Evolutionary conservation across 2,797 vertebrate genomes (phyloP), one percentile per base, ranked within the genome.

Genomic region (Peromyscus melanophrys): DNA sequence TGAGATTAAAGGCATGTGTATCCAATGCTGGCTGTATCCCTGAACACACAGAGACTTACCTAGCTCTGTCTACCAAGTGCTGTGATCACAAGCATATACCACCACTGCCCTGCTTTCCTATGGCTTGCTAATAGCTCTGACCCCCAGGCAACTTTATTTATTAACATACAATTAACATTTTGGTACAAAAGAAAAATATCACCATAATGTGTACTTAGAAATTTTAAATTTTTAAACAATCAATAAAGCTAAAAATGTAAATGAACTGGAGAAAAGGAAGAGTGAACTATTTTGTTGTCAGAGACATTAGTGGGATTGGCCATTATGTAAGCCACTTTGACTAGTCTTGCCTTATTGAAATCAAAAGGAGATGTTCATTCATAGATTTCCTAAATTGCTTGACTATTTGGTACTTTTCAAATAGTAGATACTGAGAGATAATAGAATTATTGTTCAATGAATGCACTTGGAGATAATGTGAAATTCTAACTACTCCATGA

Each of bases 401-500:
- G 4, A 85, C 69, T 34, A 83, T 75, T 92, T 85, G 2, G 46
- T 85, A 46, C 13, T 86, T 88, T 9, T 71, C 6, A 89, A 75
- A 93, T 17, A 85, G 7, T 6, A 46, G 27, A 77, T 84, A 37
- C 9, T 76, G 52, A 78, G 43, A 67, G 65, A 71, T 84, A 95
- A 89, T 5, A 73, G 27, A 73, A 83, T 49, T 46, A 90, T 2
- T 84, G 52, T 71, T 95, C 31, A 92, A 76, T 14, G 10, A 3
- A 89, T 5, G 82, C n/a, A 55, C 10, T 92, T 90, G 65, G 85
- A 1, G 11, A 89, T 95, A 87, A 63, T 59, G 6, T 46, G 27
- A 84, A 86, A 67, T 96, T 91, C 61, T 81, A 3, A 73, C 49
- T 91, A 65, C 75, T 76, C 37, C 37, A 82, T 84, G 61, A 90